Conservation (phyloP, 2,888 invertebrate genomes). For the Stenotaenia linearis region DNA sequence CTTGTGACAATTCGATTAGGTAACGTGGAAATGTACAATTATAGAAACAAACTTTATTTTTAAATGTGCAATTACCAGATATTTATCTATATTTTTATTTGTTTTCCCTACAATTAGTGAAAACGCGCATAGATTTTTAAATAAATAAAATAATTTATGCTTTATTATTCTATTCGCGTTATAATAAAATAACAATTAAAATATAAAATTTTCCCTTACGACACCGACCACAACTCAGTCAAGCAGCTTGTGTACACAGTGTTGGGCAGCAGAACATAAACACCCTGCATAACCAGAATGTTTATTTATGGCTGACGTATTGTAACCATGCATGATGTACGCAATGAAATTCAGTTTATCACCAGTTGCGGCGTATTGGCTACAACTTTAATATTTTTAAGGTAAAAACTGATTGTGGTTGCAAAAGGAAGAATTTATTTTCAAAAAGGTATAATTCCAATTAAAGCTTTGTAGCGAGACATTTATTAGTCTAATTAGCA, state of each 20-base stretch:
- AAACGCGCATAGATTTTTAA: too few relatives aligned
- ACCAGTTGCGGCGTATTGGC: not conserved
- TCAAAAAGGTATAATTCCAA: not conserved
- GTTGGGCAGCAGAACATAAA: not conserved
- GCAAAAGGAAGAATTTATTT: not conserved
- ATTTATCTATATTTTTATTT: too few relatives aligned
- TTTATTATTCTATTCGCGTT: too few relatives aligned
- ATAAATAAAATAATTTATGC: too few relatives aligned
- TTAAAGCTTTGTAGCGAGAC: slow-evolving; percentile 16
- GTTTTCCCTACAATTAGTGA: too few relatives aligned
- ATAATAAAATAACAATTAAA: not conserved
- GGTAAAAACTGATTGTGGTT: not conserved
- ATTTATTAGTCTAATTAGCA: slow-evolving; percentile 7
- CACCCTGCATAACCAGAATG: not conserved
- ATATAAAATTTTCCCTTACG: not conserved
- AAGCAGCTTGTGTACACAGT: not conserved
- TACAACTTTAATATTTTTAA: not conserved
- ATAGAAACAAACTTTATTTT: not conserved
- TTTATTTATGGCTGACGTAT: slow-evolving; percentile 1
- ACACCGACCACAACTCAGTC: not conserved
- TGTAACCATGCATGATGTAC: not conserved
- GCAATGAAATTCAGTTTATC: not conserved
- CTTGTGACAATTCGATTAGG: too few relatives aligned
- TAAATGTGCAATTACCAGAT: too few relatives aligned
- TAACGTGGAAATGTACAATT: too few relatives aligned